A percentile compares a stretch with the other conserved stretches of the same genome.
Evolutionary conservation across 1,140 invertebrate genomes (phyloP).

Genomic region (Belonocnema kinseyi): DNA sequence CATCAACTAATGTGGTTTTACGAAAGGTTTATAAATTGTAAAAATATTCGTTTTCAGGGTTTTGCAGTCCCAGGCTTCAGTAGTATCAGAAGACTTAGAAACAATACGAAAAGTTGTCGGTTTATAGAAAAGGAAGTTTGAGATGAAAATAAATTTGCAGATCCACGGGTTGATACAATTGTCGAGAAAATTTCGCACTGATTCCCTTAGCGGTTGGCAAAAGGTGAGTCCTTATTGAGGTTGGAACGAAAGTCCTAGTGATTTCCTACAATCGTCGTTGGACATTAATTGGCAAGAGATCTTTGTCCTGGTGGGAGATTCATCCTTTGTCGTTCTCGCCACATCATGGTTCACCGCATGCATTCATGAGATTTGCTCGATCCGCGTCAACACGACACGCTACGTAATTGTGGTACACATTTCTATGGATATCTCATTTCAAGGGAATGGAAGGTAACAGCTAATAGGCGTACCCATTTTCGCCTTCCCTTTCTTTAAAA

Average conservation of each 20-base stretch:
- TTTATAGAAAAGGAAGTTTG: too few species aligned
- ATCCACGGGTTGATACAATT: slow-evolving; percentile 13
- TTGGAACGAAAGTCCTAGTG: slow-evolving; percentile 12
- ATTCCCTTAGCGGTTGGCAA: slow-evolving; percentile 1
- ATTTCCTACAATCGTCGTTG: slow-evolving; percentile 45
- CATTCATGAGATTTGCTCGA: slow-evolving; percentile 69
- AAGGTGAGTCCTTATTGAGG: slow-evolving; percentile 36
- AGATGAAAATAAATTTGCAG: neutral
- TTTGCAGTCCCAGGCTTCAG: too few species aligned
- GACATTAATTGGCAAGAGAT: slow-evolving; percentile 72
- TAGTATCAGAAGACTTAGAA: too few species aligned
- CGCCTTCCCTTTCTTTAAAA: slow-evolving; percentile 32
- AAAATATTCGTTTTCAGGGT: too few species aligned
- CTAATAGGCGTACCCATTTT: slow-evolving; percentile 4
- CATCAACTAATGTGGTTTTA: too few species aligned
- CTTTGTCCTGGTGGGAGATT: slow-evolving; percentile 65
- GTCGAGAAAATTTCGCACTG: neutral
- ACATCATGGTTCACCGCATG: slow-evolving; percentile 65
- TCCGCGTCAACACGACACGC: slow-evolving; percentile 63
- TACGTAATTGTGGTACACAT: slow-evolving; percentile 67
- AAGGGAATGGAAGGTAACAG: slow-evolving; percentile 12
- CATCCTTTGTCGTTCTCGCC: slow-evolving; percentile 63
- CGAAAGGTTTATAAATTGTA: too few species aligned
- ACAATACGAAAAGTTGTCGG: too few species aligned
- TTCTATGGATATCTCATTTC: slow-evolving; percentile 61